A percentile compares a stretch with the other conserved stretches of the same genome.
Evolutionary conservation across 2,888 invertebrate species (phyloP).

Genomic region (Megaustenia siamemsis): DNA sequence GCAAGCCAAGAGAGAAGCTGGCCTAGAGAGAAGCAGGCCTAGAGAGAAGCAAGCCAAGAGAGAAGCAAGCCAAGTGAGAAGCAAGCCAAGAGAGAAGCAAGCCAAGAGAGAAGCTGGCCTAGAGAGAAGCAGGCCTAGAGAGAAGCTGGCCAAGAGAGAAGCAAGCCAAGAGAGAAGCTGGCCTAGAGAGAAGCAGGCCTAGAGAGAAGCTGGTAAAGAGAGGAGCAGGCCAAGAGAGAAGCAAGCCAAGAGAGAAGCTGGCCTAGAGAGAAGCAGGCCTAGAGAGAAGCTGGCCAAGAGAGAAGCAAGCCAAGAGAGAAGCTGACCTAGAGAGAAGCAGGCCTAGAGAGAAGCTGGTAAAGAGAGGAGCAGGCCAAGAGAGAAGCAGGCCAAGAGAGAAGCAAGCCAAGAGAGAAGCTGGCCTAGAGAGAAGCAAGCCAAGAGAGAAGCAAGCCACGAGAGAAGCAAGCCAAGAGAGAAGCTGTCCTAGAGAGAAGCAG

Average conservation of each 20-base stretch:
- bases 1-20: too few relatives aligned
- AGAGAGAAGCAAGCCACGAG: constrained; percentile 20
- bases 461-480: not conserved
- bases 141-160: constrained; percentile 10
- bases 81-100: too few relatives aligned
- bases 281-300: not conserved
- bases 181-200: not conserved
- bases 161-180: constrained; percentile 7
- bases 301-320: constrained; percentile 20
- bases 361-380: constrained; percentile 36
- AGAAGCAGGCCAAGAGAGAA: constrained; percentile 6
- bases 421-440: constrained; percentile 6
- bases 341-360: not conserved
- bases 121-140: not conserved
- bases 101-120: not conserved
- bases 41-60: too few relatives aligned
- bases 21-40: too few relatives aligned
- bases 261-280: not conserved
- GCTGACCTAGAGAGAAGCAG: constrained; percentile 2
- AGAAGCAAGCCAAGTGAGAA: too few relatives aligned
- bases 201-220: constrained; percentile 10
- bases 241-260: not conserved
- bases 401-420: not conserved
- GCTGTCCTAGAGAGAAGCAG: not conserved
- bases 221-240: not conserved